phyloP scores from a whole-genome alignment of 2,888 invertebrate species.

The Patella pellucida region DNA sequence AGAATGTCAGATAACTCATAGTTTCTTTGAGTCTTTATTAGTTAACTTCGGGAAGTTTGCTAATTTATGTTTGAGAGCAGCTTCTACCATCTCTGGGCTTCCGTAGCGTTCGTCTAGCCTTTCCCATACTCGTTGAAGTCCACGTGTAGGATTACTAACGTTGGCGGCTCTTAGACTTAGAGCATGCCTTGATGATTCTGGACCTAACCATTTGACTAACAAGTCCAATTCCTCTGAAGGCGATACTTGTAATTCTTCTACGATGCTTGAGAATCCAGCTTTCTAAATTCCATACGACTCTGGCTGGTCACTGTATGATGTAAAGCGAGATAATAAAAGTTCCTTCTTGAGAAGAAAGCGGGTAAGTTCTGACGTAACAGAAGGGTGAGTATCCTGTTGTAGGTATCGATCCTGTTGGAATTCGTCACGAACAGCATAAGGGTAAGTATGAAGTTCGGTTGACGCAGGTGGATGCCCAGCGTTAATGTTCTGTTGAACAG shows the following conservation, averaged over 20 bases:
- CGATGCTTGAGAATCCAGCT: constrained; percentile 18
- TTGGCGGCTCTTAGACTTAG: constrained; percentile 31
- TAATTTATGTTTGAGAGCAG: constrained; percentile 29
- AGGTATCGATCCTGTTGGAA: background rate
- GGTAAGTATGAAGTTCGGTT: too few species aligned
- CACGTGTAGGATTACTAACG: constrained; percentile 20
- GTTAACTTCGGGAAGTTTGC: constrained; percentile 34
- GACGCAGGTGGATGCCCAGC: too few species aligned
- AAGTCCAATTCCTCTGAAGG: constrained; percentile 24
- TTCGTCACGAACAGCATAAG: background rate
- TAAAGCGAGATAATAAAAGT: constrained; percentile 17
- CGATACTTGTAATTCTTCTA: constrained; percentile 19
- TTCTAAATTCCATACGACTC: constrained; percentile 20
- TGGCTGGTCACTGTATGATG: constrained; percentile 19
- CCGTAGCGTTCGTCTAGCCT: constrained; percentile 36
- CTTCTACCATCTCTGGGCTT: constrained; percentile 30
- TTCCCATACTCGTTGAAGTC: constrained; percentile 30
- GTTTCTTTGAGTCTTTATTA: constrained; percentile 28
- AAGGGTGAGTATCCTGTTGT: background rate
- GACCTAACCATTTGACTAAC: constrained; percentile 29
- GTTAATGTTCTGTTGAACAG: too few species aligned
- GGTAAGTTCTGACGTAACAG: constrained; percentile 2
- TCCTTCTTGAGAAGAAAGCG: constrained; percentile 22
- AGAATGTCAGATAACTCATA: constrained; percentile 35
- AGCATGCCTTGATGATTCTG: constrained; percentile 27